A percentile compares a stretch with the other conserved stretches of the same genome.
phyloP scores from a whole-genome alignment of 2,113 vertebrate genomes.

The Catharus fuscescens region DNA sequence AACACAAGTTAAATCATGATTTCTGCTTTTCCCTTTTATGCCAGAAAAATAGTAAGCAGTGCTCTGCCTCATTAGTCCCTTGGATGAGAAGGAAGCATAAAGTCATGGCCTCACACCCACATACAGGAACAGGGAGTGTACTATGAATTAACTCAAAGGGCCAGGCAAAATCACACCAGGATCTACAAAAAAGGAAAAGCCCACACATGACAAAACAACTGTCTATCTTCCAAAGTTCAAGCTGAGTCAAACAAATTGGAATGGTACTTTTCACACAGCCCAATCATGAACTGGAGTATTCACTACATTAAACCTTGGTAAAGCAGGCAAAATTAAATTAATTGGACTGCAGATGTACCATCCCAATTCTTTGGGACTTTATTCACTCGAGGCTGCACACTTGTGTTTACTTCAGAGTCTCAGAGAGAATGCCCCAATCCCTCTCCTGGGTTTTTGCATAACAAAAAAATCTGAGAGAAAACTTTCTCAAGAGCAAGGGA shows the following conservation, averaged over 20 bases:
- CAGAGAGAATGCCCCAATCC: not conserved
- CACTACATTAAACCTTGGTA: not conserved
- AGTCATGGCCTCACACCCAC: not conserved
- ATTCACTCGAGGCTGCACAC: not conserved
- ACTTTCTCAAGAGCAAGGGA: not conserved
- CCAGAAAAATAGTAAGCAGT: not conserved
- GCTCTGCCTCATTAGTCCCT: not conserved
- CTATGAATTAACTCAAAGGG: not conserved
- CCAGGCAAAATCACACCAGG: not conserved
- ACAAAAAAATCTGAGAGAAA: not conserved
- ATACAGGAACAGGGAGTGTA: not conserved
- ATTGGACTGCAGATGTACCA: not conserved
- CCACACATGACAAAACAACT: not conserved
- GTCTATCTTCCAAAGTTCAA: not conserved
- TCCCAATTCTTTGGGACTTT: not conserved
- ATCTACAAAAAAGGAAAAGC: not conserved
- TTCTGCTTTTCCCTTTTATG: not conserved
- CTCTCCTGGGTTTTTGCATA: not conserved
- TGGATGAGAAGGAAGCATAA: not conserved
- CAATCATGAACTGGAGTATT: not conserved
- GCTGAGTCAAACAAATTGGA: not conserved
- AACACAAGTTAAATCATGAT: not conserved
- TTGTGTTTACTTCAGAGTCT: not conserved
- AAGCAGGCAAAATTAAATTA: not conserved
- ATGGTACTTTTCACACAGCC: not conserved